phyloP scores from a whole-genome alignment of 1,140 invertebrate genomes.

The Conus betulinus region DNA sequence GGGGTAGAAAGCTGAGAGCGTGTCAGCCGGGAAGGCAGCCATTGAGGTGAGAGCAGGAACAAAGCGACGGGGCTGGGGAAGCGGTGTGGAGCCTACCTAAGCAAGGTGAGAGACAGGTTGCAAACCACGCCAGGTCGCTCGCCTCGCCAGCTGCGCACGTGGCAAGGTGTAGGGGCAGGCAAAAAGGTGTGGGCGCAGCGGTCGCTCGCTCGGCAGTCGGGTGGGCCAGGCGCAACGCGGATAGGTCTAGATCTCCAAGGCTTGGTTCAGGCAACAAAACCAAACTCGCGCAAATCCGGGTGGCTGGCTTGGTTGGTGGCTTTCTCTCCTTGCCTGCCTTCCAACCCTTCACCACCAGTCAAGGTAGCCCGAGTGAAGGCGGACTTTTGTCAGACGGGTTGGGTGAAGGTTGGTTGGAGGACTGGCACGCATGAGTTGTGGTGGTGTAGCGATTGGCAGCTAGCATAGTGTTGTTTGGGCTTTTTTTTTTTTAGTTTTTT shows the following conservation, averaged over 20 bases:
- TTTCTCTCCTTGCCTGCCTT: no score
- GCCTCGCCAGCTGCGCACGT: constrained; percentile 13
- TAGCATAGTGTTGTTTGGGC: background rate
- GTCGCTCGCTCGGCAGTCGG: background rate
- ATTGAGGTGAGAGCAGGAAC: constrained; percentile 35
- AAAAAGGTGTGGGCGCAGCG: constrained; percentile 18
- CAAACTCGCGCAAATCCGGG: background rate
- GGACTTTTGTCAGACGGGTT: background rate
- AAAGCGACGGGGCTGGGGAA: constrained; percentile 28
- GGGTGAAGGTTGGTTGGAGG: background rate
- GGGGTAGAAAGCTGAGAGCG: background rate
- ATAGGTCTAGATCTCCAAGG: background rate
- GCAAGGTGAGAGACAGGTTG: constrained; percentile 38
- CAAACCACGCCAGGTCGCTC: constrained; percentile 16
- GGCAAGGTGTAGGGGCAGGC: constrained; percentile 12
- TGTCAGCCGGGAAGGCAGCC: constrained; percentile 8
- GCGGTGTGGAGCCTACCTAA: constrained; percentile 9
- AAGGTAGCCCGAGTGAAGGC: background rate
- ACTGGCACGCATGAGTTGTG: background rate
- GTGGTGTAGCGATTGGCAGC: background rate
- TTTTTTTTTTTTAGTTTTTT: background rate
- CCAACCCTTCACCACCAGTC: background rate
- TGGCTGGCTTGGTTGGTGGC: background rate
- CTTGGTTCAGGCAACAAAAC: background rate
- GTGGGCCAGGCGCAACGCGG: constrained; percentile 2